Conservation (phyloP, 2,888 invertebrate genomes). For the Pammene aurita region DNA sequence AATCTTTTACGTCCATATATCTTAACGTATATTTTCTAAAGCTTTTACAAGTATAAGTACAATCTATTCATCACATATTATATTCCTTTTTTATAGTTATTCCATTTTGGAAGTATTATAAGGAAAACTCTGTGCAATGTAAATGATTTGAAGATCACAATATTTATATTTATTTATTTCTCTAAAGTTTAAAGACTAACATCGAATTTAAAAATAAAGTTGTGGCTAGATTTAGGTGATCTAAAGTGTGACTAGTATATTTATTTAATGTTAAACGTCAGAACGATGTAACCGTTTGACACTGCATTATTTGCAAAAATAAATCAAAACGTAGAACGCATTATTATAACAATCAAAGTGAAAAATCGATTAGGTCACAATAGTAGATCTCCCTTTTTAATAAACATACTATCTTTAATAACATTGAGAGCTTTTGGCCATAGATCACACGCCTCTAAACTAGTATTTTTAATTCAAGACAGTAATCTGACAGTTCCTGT, state of each 20-base stretch:
- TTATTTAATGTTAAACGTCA: background rate
- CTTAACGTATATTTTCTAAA: background rate
- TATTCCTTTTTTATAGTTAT: background rate
- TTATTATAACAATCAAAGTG: too few species aligned
- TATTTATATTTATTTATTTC: constrained; percentile 3
- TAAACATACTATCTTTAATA: background rate
- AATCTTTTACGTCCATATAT: background rate
- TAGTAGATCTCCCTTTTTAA: constrained; percentile 5
- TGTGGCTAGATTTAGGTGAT: constrained; percentile 14
- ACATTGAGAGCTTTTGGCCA: too few species aligned
- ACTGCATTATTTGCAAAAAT: too few species aligned
- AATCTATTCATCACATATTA: background rate
- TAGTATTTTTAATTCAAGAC: too few species aligned
- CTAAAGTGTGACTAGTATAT: background rate
- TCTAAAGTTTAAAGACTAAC: constrained; percentile 5
- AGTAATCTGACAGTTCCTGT: too few species aligned
- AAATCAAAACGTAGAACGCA: too few species aligned
- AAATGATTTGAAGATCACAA: background rate
- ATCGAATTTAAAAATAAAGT: constrained; percentile 21
- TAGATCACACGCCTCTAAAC: too few species aligned
- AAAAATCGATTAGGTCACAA: constrained; percentile 3
- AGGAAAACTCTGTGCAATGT: background rate
- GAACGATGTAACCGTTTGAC: background rate
- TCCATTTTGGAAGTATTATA: background rate
- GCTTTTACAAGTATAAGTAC: background rate